Evolutionary conservation across 2,888 invertebrate genomes (phyloP).

Genomic region (Bruchidius siliquastri): DNA sequence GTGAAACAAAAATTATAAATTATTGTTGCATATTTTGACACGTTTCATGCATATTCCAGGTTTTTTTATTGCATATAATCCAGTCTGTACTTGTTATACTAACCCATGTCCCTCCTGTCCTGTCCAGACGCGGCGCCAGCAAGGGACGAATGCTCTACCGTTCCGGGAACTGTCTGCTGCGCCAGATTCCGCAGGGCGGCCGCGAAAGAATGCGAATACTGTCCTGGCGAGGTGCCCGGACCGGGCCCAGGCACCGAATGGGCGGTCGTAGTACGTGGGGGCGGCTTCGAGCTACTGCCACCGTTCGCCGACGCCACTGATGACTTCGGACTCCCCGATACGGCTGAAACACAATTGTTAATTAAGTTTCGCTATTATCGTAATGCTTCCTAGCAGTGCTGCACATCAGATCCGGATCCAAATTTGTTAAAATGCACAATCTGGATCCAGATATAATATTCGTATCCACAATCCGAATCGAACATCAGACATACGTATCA

Average conservation of each 20-base stretch:
- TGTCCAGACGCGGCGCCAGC: constrained; percentile 21
- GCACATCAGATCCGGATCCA: too few species aligned
- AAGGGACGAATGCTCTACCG: constrained; percentile 31
- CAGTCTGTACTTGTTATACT: not conserved
- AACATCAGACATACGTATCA: too few species aligned
- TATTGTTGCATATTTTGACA: too few species aligned
- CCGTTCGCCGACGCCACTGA: constrained; percentile 36
- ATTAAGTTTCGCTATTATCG: too few species aligned
- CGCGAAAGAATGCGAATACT: constrained; percentile 70
- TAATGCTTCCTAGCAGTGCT: too few species aligned
- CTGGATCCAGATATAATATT: too few species aligned
- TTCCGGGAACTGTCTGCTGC: constrained; percentile 78
- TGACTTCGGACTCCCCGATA: constrained; percentile 34
- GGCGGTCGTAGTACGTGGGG: constrained; percentile 30
- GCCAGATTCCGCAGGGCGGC: constrained; percentile 87
- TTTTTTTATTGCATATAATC: too few species aligned
- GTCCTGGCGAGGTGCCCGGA: constrained; percentile 35
- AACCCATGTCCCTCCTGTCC: constrained; percentile 34
- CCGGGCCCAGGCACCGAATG: constrained; percentile 46
- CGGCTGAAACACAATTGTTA: constrained; percentile 14
- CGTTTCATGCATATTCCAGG: too few species aligned
- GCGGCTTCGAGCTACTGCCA: constrained; percentile 32
- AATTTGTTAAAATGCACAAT: too few species aligned
- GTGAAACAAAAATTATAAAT: constrained; percentile 4
- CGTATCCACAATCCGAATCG: too few species aligned